phyloP scores from a whole-genome alignment of 1,140 invertebrate species.

The Chionoecetes opilio region DNA sequence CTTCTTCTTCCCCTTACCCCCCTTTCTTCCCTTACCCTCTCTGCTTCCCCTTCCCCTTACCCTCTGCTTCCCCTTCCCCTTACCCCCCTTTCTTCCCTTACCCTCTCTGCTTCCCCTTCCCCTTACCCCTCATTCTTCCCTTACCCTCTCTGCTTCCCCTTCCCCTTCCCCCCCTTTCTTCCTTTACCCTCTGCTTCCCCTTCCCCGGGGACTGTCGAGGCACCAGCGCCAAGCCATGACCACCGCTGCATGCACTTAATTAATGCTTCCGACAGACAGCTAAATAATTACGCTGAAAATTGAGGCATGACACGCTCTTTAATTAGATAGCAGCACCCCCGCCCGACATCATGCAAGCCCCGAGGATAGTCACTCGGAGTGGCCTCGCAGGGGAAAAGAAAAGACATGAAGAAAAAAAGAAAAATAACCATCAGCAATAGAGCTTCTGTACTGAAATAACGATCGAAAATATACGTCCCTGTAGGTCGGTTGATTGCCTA shows the following conservation, averaged over 20 bases:
- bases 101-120: not conserved
- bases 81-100: not conserved
- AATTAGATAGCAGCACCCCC: constrained; percentile 43
- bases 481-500: constrained; percentile 35
- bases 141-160: not conserved
- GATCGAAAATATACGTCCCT: constrained; percentile 40
- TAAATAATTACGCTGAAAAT: constrained; percentile 51
- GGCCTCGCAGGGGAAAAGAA: not conserved
- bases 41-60: not conserved
- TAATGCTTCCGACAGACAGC: constrained; percentile 32
- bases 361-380: not conserved
- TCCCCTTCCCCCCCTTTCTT: not conserved
- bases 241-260: constrained; percentile 37
- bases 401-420: not conserved
- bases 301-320: constrained; percentile 13
- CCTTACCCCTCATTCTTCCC: not conserved
- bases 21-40: not conserved
- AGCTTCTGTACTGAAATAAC: constrained; percentile 11
- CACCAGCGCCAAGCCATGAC: not conserved
- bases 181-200: not conserved
- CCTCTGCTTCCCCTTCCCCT: not conserved
- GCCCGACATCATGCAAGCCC: not conserved
- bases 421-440: not conserved
- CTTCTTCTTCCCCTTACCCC: not conserved
- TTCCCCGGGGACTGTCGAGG: not conserved